These are phyloP conservation scores for Vidua macroura DNA, from an alignment of 2,113 vertebrate genomes.

Conservation along the genomic window DNA sequence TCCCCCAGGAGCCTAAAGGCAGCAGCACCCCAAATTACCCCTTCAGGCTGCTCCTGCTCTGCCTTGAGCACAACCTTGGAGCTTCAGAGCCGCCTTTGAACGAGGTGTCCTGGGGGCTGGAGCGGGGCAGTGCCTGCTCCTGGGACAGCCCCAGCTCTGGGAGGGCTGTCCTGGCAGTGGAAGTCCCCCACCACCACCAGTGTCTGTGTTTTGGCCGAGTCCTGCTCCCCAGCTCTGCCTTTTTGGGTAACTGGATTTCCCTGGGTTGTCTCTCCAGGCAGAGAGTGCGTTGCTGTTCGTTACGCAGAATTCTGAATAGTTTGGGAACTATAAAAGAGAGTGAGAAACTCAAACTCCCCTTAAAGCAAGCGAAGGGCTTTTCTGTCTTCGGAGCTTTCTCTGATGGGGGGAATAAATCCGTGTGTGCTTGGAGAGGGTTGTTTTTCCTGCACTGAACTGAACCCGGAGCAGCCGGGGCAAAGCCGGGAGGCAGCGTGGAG, in stretches of 20 bases:
- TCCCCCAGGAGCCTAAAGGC: neutral
- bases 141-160: neutral
- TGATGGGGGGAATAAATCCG: neutral
- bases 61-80: neutral
- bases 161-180: neutral
- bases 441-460: neutral
- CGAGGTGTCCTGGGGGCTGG: neutral
- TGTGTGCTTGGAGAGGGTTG: neutral
- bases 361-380: rapidly evolving
- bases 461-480: neutral
- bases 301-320: neutral
- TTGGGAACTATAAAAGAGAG: neutral
- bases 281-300: neutral
- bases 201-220: rapidly evolving
- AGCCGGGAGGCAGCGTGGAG: neutral
- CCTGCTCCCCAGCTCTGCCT: neutral
- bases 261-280: neutral
- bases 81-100: neutral
- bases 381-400: neutral
- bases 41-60: neutral
- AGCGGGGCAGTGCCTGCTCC: neutral
- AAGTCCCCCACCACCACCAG: neutral
- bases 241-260: neutral
- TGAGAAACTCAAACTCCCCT: neutral
- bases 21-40: neutral